Evolutionary conservation across 2,888 invertebrate species (phyloP).

Genomic region (Pogonocherus hispidulus): DNA sequence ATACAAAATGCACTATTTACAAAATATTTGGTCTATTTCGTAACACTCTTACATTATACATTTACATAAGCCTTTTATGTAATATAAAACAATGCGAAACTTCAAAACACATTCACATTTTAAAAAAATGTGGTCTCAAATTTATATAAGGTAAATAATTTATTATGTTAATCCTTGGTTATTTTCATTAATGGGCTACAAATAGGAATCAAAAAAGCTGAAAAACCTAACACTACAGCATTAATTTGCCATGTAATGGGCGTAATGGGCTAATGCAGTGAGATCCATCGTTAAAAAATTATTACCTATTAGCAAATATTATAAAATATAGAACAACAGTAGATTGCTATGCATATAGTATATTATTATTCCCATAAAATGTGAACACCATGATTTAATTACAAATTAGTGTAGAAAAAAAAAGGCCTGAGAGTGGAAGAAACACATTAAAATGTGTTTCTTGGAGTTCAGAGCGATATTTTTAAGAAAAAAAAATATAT

Average conservation of each 20-base stretch:
- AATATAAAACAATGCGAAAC: slow-evolving; percentile 2
- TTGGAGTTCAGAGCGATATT: too few species aligned
- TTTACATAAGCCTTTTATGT: slow-evolving; percentile 12
- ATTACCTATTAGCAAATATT: too few species aligned
- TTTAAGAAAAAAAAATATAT: too few species aligned
- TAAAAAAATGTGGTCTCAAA: slow-evolving; percentile 21
- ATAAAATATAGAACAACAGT: too few species aligned
- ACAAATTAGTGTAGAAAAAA: too few species aligned
- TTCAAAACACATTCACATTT: slow-evolving; percentile 8
- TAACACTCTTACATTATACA: slow-evolving; percentile 2
- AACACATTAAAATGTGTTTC: too few species aligned
- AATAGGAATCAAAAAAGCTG: slow-evolving; percentile 52
- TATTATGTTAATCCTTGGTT: slow-evolving; percentile 28
- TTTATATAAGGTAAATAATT: slow-evolving; percentile 24
- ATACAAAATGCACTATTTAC: slow-evolving; percentile 36
- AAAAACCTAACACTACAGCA: slow-evolving; percentile 57
- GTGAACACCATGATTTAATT: too few species aligned
- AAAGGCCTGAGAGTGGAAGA: too few species aligned
- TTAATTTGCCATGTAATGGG: slow-evolving; percentile 45
- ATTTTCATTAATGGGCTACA: slow-evolving; percentile 26
- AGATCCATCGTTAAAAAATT: too few species aligned
- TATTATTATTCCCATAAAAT: too few species aligned
- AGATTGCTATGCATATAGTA: too few species aligned
- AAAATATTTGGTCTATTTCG: slow-evolving; percentile 11
- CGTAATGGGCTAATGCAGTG: neutral